These are phyloP conservation scores for Phycodurus eques DNA, from an alignment of 2,113 vertebrate genomes.

Conservation along the genomic window DNA sequence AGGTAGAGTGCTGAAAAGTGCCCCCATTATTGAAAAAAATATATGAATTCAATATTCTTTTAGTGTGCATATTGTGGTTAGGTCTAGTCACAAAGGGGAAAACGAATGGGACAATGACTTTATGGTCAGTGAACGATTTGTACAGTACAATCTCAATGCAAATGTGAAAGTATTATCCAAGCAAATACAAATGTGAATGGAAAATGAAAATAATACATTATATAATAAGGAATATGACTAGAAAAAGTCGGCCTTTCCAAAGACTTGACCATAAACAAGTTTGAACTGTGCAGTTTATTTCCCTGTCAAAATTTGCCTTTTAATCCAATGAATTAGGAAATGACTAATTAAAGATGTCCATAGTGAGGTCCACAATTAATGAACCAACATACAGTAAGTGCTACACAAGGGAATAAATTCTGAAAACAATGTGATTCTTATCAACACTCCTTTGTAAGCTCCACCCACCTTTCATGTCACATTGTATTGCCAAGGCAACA, in stretches of 20 bases:
- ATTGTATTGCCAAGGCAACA: background rate
- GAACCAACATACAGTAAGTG: background rate
- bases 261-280: too few species aligned
- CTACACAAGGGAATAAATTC: background rate
- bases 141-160: background rate
- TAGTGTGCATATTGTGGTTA: background rate
- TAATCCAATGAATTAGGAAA: background rate
- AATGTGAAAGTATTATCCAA: background rate
- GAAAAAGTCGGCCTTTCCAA: too few species aligned
- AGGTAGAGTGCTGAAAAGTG: slow-evolving; percentile 5
- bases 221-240: background rate
- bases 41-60: background rate
- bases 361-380: background rate
- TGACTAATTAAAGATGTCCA: background rate
- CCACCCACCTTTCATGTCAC: background rate
- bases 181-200: too few species aligned
- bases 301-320: background rate
- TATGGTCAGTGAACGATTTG: background rate
- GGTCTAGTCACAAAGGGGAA: background rate
- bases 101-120: background rate
- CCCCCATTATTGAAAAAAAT: background rate
- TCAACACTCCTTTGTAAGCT: background rate
- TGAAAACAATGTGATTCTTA: background rate
- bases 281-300: background rate
- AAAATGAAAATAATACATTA: background rate